These are phyloP conservation scores for Nemapogon koenigi DNA, from an alignment of 2,888 invertebrate species.

Conservation along the genomic window DNA sequence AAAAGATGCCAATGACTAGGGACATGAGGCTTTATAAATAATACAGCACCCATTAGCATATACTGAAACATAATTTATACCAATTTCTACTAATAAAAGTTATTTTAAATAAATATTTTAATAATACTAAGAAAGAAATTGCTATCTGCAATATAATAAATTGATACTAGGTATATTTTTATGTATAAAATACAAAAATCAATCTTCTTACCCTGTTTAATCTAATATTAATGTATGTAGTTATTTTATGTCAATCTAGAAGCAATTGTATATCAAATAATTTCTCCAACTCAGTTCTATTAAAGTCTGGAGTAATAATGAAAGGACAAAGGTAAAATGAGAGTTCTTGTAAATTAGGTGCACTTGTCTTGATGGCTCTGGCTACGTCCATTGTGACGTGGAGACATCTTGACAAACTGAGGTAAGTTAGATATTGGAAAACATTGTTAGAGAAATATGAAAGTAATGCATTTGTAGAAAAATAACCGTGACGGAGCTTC, in stretches of 20 bases:
- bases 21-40: too few species aligned
- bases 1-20: too few species aligned
- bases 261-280: constrained; percentile 56
- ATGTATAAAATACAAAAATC: too few species aligned
- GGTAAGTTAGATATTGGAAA: constrained; percentile 49
- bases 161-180: too few species aligned
- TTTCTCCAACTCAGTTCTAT: constrained; percentile 50
- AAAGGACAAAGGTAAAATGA: constrained; percentile 60
- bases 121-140: too few species aligned
- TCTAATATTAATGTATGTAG: too few species aligned
- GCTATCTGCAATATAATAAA: too few species aligned
- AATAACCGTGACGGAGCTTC: constrained; percentile 58
- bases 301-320: constrained; percentile 49
- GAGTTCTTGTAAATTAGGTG: constrained; percentile 52
- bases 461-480: constrained; percentile 52
- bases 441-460: constrained; percentile 54
- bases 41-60: too few species aligned
- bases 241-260: constrained; percentile 55
- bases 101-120: too few species aligned
- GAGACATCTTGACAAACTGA: constrained; percentile 53
- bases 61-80: too few species aligned
- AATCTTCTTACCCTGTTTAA: too few species aligned
- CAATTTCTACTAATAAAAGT: too few species aligned
- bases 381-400: constrained; percentile 59
- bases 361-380: constrained; percentile 50